Conservation (phyloP, 2,888 invertebrate species). For the Furcula furcula region DNA sequence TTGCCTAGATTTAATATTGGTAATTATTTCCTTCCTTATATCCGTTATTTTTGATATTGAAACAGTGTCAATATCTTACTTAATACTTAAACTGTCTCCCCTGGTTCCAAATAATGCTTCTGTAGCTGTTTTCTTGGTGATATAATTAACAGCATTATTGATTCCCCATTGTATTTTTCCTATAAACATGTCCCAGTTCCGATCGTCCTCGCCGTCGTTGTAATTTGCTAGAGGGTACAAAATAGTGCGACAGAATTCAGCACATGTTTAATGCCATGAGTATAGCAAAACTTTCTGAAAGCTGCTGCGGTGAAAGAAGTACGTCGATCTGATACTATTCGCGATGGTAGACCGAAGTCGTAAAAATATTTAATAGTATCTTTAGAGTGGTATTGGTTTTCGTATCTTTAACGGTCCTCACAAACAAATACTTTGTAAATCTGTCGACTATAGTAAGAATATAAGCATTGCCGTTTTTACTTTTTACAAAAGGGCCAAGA, state of each 20-base stretch:
- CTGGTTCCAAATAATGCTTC: constrained; percentile 4
- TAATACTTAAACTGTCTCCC: not conserved
- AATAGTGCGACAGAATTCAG: constrained; percentile 5
- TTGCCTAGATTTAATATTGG: not conserved
- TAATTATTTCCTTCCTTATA: not conserved
- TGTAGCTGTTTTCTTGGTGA: constrained; percentile 3
- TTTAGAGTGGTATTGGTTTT: constrained; percentile 1
- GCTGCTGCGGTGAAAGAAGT: constrained; percentile 4
- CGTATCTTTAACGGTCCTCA: constrained; percentile 5
- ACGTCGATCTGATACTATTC: constrained; percentile 6
- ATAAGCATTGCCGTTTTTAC: constrained; percentile 4
- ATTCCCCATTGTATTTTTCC: constrained; percentile 4
- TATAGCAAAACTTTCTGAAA: constrained; percentile 2
- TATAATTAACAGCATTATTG: constrained; percentile 5
- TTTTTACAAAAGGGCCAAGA: constrained; percentile 8
- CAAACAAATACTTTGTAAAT: constrained; percentile 6
- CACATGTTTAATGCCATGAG: constrained; percentile 1
- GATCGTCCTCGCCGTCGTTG: constrained; percentile 2
- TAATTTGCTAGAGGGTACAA: constrained; percentile 1
- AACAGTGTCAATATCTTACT: not conserved
- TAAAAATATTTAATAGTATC: constrained; percentile 1
- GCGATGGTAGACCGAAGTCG: constrained; percentile 2
- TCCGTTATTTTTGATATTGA: not conserved
- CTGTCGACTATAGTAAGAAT: constrained; percentile 4
- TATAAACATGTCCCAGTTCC: constrained; percentile 4